Evolutionary conservation across 2,888 invertebrate genomes (phyloP), one percentile per base, ranked within the genome.

Genomic region (Allolobophora icterica): DNA sequence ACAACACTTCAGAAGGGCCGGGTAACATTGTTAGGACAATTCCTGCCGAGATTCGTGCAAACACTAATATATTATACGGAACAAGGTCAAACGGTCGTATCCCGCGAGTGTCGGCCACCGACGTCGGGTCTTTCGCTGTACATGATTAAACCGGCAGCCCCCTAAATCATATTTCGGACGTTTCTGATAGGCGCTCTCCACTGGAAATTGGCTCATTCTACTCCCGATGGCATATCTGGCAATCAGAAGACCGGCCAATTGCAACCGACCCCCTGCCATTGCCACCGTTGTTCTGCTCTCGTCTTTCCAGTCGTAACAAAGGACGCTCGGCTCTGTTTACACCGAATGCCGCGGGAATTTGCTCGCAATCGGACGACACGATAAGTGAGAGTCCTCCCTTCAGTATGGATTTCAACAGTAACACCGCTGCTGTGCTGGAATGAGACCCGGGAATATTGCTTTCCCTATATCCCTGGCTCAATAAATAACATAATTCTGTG

Each of bases 111-210:
- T 30, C 71, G 17, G 17, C 17, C 71, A n/a, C 1, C n/a, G 71
- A 11, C n/a, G 71, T 13, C 71, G 1, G 71, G 71, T 30, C 30
- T n/a, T 71, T 71, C 5, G 71, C 71, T n/a, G 71, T 71, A 71
- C n/a, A 71, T 71, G 71, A 71, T 71, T 71, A n/a, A 71, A 71
- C 71, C 8, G 30, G 71, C n/a, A 71, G 71, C 3, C 3, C 13
- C n/a, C 71, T 71, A 71, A 71, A 71, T 71, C 71, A 71, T 71
- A 71, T 71, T n/a, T 71, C 30, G 30, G 71, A 71, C 71, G 71
- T 71, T 71, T 71, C 71, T n/a, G 71, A 71, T 71, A 71, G 71
- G 71, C 71, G 71, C n/a, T n/a, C 71, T 71, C 71, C 71, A 71
- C 30, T 71, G 71, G 71, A 71, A 71, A 71, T 71, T 71, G 71